Percentiles rank a stretch among this genome's conserved stretches.
Conservation (phyloP, 2,888 invertebrate genomes). For the Syrphus vitripennis region DNA sequence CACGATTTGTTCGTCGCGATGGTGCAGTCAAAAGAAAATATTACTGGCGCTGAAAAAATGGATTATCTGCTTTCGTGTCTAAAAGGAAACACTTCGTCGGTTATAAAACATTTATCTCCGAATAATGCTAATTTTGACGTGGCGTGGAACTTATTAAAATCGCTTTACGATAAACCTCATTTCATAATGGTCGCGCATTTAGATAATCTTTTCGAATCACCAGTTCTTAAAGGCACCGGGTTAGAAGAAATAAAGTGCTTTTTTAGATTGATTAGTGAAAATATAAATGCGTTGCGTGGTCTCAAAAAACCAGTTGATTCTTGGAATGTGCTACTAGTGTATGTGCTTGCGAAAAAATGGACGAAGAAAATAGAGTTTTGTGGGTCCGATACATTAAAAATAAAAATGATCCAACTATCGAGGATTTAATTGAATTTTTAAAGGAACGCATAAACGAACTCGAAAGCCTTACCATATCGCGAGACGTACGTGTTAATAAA, state of each 20-base stretch:
- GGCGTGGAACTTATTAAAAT: not conserved
- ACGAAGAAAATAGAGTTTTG: slow-evolving; percentile 12
- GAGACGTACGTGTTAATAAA: not conserved
- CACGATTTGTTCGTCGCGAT: not conserved
- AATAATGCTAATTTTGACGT: not conserved
- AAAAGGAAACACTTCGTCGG: not conserved
- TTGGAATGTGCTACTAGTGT: not conserved
- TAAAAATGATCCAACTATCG: not conserved
- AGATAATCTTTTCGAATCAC: not conserved
- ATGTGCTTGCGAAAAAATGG: slow-evolving; percentile 14
- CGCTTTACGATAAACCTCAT: not conserved
- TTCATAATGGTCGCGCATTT: slow-evolving; percentile 1
- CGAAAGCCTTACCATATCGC: not conserved
- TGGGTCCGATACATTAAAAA: slow-evolving; percentile 9
- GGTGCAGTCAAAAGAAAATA: not conserved
- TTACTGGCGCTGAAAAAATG: slow-evolving; percentile 2
- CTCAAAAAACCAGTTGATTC: not conserved
- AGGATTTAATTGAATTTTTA: slow-evolving; percentile 1
- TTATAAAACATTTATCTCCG: not conserved
- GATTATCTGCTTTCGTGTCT: not conserved
- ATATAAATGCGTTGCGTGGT: not conserved
- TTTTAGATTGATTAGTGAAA: not conserved
- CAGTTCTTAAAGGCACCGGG: not conserved
- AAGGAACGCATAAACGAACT: slow-evolving; percentile 16
- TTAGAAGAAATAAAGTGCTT: not conserved